Evolutionary conservation across 2,113 vertebrate species (phyloP).

Genomic region (Ophiodon elongatus): DNA sequence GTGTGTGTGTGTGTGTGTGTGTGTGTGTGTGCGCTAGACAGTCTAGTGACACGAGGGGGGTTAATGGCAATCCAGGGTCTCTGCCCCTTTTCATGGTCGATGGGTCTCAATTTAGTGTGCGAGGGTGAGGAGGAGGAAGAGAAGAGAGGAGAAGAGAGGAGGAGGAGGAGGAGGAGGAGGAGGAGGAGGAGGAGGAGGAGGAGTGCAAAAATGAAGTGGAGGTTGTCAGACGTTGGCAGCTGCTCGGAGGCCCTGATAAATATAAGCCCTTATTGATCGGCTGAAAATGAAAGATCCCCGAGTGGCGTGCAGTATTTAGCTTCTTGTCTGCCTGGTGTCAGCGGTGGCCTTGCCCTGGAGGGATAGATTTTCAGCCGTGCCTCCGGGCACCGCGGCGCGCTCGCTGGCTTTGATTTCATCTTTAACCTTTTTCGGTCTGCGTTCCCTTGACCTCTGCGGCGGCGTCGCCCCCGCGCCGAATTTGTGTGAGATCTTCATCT

Average conservation of each 20-base stretch:
- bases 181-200: conserved; percentile 72
- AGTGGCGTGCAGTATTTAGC: conserved; percentile 98
- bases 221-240: conserved; percentile 99
- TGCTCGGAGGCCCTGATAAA: conserved; percentile 99
- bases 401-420: conserved; percentile 94
- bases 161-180: conserved; percentile 62
- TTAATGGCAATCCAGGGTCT: conserved; percentile 93
- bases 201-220: conserved; percentile 96
- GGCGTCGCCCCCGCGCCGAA: conserved; percentile 89
- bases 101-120: conserved; percentile 88
- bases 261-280: conserved; percentile 99
- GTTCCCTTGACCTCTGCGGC: conserved; percentile 96
- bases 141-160: conserved; percentile 54
- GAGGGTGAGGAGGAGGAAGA: conserved; percentile 66
- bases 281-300: conserved; percentile 99
- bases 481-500: conserved; percentile 88
- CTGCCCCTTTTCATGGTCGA: conserved; percentile 88
- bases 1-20: conserved; percentile 33
- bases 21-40: conserved; percentile 81
- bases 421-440: conserved; percentile 96
- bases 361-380: conserved; percentile 96
- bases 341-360: conserved; percentile 92
- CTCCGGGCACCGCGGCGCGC: conserved; percentile 78
- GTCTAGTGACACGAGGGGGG: conserved; percentile 84
- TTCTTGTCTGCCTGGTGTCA: conserved; percentile 95